A percentile compares a stretch with the other conserved stretches of the same genome.
phyloP scores from a whole-genome alignment of 2,888 invertebrate species.

The Callyntrura sp. region DNA sequence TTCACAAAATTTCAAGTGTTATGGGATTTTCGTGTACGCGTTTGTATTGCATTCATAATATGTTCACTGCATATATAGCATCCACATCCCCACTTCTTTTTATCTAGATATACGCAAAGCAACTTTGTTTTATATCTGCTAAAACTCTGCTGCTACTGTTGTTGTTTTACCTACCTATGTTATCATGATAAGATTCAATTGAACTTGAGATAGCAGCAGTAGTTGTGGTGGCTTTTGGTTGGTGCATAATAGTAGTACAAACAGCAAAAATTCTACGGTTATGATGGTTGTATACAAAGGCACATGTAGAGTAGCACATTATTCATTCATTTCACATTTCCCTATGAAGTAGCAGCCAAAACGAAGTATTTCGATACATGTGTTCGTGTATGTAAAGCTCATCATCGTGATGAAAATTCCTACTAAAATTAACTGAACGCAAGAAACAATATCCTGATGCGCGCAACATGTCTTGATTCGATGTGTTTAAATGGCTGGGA shows the following conservation, averaged over 20 bases:
- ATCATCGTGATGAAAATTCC: slow-evolving; percentile 32
- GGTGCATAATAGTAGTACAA: neutral
- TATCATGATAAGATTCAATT: slow-evolving; percentile 11
- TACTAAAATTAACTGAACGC: slow-evolving; percentile 26
- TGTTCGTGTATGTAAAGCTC: neutral
- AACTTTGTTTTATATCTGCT: neutral
- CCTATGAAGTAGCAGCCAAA: neutral
- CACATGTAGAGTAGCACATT: neutral
- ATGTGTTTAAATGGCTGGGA: slow-evolving; percentile 26
- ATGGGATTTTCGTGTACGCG: slow-evolving; percentile 9
- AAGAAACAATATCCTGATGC: neutral
- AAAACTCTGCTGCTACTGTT: neutral
- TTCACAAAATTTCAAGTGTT: neutral
- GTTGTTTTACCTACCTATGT: neutral
- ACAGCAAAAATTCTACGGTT: neutral
- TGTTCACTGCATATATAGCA: neutral
- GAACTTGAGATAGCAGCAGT: neutral
- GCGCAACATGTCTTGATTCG: slow-evolving; percentile 13
- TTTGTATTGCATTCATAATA: neutral
- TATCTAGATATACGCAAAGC: neutral
- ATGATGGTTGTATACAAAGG: neutral
- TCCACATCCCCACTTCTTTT: neutral
- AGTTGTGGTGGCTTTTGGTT: neutral
- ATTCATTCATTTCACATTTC: slow-evolving; percentile 33
- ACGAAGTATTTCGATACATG: neutral